Conservation (phyloP, 2,797 vertebrate species). For the Phalloptychus januarius region DNA sequence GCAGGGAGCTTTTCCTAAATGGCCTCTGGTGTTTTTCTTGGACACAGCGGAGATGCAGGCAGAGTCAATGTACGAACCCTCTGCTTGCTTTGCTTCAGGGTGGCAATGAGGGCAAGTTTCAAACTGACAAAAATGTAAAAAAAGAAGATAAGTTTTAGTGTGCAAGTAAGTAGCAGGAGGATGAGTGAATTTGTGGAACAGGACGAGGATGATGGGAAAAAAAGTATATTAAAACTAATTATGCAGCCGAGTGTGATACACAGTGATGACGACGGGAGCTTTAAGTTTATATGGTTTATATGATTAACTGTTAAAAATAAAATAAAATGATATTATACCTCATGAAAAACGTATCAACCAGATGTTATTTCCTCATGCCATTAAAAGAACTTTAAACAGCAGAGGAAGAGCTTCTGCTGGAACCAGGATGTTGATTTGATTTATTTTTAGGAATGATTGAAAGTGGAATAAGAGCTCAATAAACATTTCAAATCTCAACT, state of each 20-base stretch:
- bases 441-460: not conserved
- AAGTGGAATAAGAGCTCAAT: not conserved
- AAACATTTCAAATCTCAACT: not conserved
- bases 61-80: conserved; percentile 16
- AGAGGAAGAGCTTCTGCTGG: not conserved
- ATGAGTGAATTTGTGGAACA: not conserved
- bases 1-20: conserved; percentile 42
- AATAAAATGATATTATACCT: not conserved
- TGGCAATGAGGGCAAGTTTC: conserved; percentile 53
- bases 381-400: not conserved
- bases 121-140: not conserved
- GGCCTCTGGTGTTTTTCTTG: conserved; percentile 47
- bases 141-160: not conserved
- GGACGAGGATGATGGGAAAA: not conserved
- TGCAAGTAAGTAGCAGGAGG: not conserved
- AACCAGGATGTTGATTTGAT: not conserved
- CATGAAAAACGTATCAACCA: not conserved
- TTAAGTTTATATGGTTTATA: not conserved
- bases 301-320: not conserved
- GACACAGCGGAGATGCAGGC: conserved; percentile 44
- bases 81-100: conserved; percentile 26
- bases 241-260: not conserved
- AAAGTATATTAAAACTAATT: not conserved
- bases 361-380: not conserved
- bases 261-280: not conserved